Conservation (phyloP, 2,113 vertebrate species). For the Gopherus evgoodei region DNA sequence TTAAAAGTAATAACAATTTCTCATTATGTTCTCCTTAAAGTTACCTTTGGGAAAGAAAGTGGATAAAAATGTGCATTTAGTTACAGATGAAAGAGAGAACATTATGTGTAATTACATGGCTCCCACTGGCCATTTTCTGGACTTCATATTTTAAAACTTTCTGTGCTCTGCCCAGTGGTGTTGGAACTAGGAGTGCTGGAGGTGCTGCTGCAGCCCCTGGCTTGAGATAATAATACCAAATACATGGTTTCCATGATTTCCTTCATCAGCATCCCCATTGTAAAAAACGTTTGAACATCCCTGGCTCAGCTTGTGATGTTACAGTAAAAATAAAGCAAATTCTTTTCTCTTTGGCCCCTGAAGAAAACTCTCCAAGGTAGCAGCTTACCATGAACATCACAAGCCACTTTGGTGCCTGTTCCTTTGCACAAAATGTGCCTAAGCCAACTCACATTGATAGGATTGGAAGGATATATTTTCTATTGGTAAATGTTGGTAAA, state of each 20-base stretch:
- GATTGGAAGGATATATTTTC: too few species aligned
- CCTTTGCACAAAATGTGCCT: neutral
- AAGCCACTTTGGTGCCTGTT: conserved; percentile 24
- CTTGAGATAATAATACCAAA: too few species aligned
- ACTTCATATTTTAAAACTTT: neutral
- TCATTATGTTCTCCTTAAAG: neutral
- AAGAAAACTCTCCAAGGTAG: neutral
- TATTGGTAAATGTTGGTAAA: too few species aligned
- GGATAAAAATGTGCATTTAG: neutral
- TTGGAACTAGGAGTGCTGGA: too few species aligned
- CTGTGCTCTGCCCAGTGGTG: neutral
- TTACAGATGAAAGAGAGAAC: neutral
- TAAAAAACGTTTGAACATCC: too few species aligned
- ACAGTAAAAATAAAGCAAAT: neutral
- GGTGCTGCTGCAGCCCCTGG: too few species aligned
- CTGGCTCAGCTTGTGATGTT: neutral
- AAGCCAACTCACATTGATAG: too few species aligned
- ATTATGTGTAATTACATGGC: neutral
- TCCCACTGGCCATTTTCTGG: conserved; percentile 1
- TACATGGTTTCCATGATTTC: too few species aligned
- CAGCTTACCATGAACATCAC: conserved; percentile 8
- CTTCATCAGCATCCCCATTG: too few species aligned
- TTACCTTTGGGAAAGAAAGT: neutral
- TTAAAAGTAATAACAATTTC: neutral
- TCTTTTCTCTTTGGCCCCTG: neutral